Percentiles rank a stretch among this genome's conserved stretches.
Conservation (phyloP, 1,140 invertebrate species). For the Bombyx mandarina region DNA sequence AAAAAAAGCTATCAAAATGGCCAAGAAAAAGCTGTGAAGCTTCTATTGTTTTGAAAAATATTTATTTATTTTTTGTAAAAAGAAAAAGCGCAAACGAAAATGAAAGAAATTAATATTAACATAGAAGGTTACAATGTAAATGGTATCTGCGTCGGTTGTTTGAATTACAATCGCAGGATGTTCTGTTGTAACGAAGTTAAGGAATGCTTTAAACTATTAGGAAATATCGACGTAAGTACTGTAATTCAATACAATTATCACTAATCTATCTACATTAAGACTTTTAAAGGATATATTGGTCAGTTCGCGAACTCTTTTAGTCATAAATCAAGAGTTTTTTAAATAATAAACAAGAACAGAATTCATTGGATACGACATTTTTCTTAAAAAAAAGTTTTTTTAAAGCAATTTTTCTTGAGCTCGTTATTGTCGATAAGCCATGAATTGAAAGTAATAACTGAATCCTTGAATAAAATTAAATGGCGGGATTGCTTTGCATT, state of each 20-base stretch:
- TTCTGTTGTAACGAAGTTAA: constrained; percentile 34
- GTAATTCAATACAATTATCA: neutral
- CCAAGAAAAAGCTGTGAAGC: constrained; percentile 52
- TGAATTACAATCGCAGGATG: constrained; percentile 56
- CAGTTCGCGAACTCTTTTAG: no score
- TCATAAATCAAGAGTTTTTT: no score
- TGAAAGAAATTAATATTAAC: constrained; percentile 63
- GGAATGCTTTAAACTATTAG: constrained; percentile 44
- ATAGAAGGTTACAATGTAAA: constrained; percentile 65
- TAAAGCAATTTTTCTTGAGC: no score
- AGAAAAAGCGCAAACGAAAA: constrained; percentile 21
- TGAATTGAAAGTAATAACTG: no score
- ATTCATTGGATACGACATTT: no score
- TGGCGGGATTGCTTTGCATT: no score
- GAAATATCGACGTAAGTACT: constrained; percentile 52
- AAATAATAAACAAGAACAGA: no score
- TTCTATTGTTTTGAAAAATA: constrained; percentile 36
- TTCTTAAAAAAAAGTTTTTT: no score
- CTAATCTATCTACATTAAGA: neutral
- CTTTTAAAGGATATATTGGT: no score
- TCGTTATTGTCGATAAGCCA: no score
- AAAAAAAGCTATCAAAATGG: constrained; percentile 32
- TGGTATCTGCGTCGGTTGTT: constrained; percentile 56
- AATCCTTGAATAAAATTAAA: no score
- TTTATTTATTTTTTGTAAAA: constrained; percentile 18